Base-by-base conservation (phyloP, 1,140 invertebrate species). In the Ooceraea biroi region DNA sequence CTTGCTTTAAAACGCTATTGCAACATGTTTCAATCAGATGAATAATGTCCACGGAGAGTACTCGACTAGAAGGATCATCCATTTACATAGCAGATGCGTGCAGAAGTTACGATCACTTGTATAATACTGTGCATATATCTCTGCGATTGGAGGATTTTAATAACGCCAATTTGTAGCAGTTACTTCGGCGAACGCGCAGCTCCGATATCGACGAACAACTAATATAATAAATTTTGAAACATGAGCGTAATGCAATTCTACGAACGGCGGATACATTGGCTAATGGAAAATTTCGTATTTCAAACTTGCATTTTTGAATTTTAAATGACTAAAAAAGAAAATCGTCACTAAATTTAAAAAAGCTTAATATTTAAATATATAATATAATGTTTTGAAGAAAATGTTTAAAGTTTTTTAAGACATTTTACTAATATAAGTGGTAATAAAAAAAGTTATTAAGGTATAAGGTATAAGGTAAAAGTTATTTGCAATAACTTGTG, bases 151-250 rank as follows among this genome's bases (percentile, higher is more conserved):
- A 76, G 7, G n/a, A 76, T 76, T 76, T 76, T 61, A 76, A 76
- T 76, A 76, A 48, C 3, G 17, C n/a, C 27, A 76, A 76, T 76
- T 76, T 76, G 41, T 63, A 63, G 44, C 17, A 76, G 27, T 76
- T 63, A 55, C 27, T 71, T 71, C 46, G 17, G 25, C 17, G 8
- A 61, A 41, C 41, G 66, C 46, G 11, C 10, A 19, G 12, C 25
- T 74, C 0, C 27, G 11, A 61, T 76, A 36, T 36, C 27, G n/a
- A 17, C n/a, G 36, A 74, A 73, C 22, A 44, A 12, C 55, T 30
- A 22, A 74, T 60, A 60, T 27, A 74, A 60, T 74, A 46, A 69
- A 55, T 71, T 71, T 55, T n/a, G n/a, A 74, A 74, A 17, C 17
- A 46, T 58, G 7, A 58, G 25, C 22, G 14, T 58, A n/a, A 10